These are phyloP conservation scores for Alethe diademata DNA, from an alignment of 2,113 vertebrate species.

Conservation along the genomic window DNA sequence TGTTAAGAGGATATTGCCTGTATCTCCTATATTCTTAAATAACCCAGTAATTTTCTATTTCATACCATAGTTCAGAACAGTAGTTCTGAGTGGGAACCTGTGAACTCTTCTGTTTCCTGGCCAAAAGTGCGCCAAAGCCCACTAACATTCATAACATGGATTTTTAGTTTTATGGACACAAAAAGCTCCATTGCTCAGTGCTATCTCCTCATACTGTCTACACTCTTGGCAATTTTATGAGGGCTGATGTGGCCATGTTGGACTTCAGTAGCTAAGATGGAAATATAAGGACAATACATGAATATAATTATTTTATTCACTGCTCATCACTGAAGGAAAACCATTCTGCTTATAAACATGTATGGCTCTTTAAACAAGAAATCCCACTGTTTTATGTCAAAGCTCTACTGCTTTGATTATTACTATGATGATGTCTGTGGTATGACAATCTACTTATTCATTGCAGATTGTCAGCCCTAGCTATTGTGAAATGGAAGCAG, in stretches of 20 bases:
- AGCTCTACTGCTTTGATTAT: not conserved
- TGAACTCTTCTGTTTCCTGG: not conserved
- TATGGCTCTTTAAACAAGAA: not conserved
- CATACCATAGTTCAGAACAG: not conserved
- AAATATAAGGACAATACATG: not conserved
- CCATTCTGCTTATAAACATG: not conserved
- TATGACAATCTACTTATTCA: not conserved
- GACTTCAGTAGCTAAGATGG: not conserved
- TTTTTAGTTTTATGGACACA: not conserved
- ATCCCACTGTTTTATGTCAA: not conserved
- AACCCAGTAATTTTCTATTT: not conserved
- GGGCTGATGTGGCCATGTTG: not conserved
- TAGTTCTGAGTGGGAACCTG: not conserved
- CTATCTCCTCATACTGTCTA: not conserved
- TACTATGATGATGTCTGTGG: not conserved
- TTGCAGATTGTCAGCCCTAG: not conserved
- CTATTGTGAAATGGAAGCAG: not conserved
- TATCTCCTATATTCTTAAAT: not conserved
- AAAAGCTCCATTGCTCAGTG: not conserved
- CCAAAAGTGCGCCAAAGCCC: not conserved
- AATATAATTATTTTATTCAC: not conserved
- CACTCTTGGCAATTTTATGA: not conserved
- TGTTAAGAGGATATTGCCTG: not conserved
- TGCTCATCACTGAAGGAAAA: not conserved
- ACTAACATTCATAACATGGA: not conserved